Conservation (phyloP, 2,797 vertebrate species). For the Rhinogobio ventralis region DNA sequence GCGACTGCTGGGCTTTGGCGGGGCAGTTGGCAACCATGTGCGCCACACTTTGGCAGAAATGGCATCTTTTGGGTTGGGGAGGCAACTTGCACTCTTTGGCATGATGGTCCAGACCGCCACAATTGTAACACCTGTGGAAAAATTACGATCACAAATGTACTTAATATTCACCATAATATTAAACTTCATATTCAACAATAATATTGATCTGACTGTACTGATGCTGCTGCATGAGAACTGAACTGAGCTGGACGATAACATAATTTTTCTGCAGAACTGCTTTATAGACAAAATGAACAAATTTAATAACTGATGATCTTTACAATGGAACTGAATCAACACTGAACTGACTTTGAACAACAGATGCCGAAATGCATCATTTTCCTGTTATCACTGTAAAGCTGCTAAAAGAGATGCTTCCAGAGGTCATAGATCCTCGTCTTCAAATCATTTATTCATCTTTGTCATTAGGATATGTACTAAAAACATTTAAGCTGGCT, state of each 20-base stretch:
- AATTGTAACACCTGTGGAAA: conserved; percentile 91
- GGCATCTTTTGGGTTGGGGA: conserved; percentile 97
- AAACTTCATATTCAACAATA: neutral
- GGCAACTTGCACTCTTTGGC: conserved; percentile 98
- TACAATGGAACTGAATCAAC: neutral
- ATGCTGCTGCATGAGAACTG: neutral
- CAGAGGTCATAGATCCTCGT: too few relatives aligned
- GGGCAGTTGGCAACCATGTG: conserved; percentile 98
- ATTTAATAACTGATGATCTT: neutral
- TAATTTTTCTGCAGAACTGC: too few relatives aligned
- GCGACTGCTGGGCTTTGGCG: conserved; percentile 89
- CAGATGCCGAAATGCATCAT: neutral
- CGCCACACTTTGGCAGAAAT: conserved; percentile 95
- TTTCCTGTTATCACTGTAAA: too few relatives aligned
- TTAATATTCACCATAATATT: neutral
- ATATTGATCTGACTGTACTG: neutral
- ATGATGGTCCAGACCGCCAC: conserved; percentile 94
- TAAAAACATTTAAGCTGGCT: too few relatives aligned
- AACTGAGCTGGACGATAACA: too few relatives aligned
- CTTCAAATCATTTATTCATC: too few relatives aligned
- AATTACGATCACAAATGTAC: neutral
- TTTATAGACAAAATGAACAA: neutral
- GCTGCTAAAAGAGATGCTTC: too few relatives aligned
- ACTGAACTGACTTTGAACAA: neutral
- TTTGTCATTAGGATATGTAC: too few relatives aligned